These are phyloP conservation scores for Pristionchus exspectatus DNA, from an alignment of 2,888 invertebrate genomes.

Conservation along the genomic window DNA sequence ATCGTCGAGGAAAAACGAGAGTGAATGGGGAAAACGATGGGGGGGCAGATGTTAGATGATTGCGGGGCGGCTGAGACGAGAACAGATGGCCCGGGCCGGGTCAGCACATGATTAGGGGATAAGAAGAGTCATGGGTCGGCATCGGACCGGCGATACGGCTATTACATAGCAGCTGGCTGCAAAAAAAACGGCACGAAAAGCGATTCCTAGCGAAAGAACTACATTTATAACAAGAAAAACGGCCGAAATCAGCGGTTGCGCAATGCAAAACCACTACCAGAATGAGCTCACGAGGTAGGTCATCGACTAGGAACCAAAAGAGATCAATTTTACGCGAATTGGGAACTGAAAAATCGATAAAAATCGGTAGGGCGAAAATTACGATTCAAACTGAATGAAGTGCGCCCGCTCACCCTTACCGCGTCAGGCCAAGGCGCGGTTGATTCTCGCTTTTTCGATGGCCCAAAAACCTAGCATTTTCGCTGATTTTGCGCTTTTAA, in stretches of 20 bases:
- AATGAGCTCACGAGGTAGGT: not conserved
- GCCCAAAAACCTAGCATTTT: not conserved
- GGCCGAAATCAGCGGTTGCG: not conserved
- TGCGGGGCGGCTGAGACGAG: not conserved
- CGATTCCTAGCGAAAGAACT: not conserved
- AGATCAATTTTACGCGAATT: not conserved
- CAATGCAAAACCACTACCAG: not conserved
- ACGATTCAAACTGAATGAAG: not conserved
- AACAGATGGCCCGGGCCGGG: conserved; percentile 3
- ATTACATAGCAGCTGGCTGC: not conserved
- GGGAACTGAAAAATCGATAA: not conserved
- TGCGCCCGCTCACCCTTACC: not conserved
- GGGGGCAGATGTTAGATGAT: conserved; percentile 45
- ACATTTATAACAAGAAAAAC: not conserved
- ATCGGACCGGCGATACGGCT: not conserved
- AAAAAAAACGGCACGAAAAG: not conserved
- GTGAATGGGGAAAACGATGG: not conserved
- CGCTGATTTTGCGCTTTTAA: not conserved
- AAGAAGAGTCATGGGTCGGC: not conserved
- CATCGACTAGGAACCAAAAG: not conserved
- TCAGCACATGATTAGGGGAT: not conserved
- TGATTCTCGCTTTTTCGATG: not conserved
- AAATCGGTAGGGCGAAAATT: not conserved
- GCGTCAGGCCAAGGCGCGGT: not conserved
- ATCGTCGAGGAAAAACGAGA: not conserved